A percentile compares a stretch with the other conserved stretches of the same genome.
phyloP scores from a whole-genome alignment of 2,888 invertebrate species.

The Limnephilus rhombicus region DNA sequence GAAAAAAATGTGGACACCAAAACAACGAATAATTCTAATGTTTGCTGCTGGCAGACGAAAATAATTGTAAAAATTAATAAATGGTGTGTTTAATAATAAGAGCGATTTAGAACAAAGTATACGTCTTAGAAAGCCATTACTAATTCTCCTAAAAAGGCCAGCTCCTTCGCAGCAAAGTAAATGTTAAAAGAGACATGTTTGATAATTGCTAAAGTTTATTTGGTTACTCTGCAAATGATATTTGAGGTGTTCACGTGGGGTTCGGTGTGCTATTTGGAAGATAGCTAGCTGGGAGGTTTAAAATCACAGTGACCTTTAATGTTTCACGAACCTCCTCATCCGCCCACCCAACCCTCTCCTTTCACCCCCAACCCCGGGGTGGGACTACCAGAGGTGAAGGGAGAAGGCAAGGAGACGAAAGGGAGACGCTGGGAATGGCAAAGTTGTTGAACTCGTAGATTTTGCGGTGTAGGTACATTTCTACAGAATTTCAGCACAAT shows the following conservation, averaged over 20 bases:
- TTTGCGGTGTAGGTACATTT: background rate
- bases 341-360: background rate
- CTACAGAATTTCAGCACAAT: background rate
- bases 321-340: background rate
- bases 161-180: no score
- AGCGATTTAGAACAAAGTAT: no score
- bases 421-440: background rate
- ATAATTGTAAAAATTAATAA: no score
- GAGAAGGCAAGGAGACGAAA: background rate
- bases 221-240: background rate
- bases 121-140: no score
- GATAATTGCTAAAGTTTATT: background rate
- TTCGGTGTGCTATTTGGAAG: background rate
- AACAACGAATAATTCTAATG: background rate
- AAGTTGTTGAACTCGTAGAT: background rate
- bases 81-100: no score
- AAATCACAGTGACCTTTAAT: background rate
- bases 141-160: no score
- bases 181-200: no score
- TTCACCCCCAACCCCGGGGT: background rate
- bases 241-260: background rate
- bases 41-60: no score
- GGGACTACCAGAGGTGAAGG: background rate
- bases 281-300: background rate
- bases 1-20: no score